Base-by-base conservation (phyloP, 2,888 invertebrate genomes). In the Creontiades dilutus region DNA sequence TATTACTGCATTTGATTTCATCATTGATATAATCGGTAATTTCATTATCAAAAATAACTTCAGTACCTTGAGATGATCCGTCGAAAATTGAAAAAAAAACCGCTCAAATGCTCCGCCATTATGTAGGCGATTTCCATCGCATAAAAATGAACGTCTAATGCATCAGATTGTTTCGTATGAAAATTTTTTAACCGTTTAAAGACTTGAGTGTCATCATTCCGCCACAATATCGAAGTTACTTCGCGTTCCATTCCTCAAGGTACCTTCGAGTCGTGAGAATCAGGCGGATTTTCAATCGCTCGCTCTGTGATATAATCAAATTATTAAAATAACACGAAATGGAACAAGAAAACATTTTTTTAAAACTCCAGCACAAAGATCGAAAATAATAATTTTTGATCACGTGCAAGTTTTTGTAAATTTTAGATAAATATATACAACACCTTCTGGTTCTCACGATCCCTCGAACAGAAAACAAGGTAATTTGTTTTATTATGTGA, bases 221-320 rank as follows among this genome's bases (percentile, higher is more conserved):
- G 2, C 37, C 37, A 37, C 52, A 13, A 52, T 13, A 52, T 52
- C 5, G 11, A 52, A 14, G 16, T 4, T 37, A 52, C 1, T 52
- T 52, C 52, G 52, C 16, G 52, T 68, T 68, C 68, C 68, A 68
- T 68, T 13, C 5, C 27, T 37, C 37, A 37, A 37, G 37, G 11
- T 68, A 68, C 23, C 9, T 23, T 23, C 68, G 23, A 68, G 68
- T 68, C 68, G 68, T 68, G 47, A 78, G 82, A 82, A 48, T 52
- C 82, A 14, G 52, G 23, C 9, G 19, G 82, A 52, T 68, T 75
- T 19, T 23, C 47, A 47, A 86, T 75, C 86, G 86, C 86, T 86
- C 86, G 75, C 46, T 61, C 86, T 86, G 86, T 86, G 86, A 86
- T 86, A 86, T 82, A 55, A 86, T 82, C 23, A 16, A 82, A 19